phyloP scores from a whole-genome alignment of 2,113 vertebrate genomes.

The Phalacrocorax aristotelis region DNA sequence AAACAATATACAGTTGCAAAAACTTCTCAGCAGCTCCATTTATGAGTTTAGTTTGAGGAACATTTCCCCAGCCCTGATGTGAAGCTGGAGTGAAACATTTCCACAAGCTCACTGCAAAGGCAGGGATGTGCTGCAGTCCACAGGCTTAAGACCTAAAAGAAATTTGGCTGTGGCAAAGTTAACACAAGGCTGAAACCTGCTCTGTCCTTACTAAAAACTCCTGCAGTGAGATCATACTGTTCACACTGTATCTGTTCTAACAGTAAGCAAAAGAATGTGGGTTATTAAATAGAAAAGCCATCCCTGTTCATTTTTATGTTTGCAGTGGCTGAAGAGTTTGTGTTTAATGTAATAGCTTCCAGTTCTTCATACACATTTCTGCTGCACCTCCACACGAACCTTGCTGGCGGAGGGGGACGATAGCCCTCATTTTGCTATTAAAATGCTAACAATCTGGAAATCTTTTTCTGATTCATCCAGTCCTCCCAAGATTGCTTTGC shows the following conservation, averaged over 20 bases:
- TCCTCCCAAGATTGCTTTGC: conserved; percentile 26
- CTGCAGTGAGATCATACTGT: not conserved
- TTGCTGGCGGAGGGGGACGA: not conserved
- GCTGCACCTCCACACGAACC: not conserved
- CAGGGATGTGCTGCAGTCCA: not conserved
- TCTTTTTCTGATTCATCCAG: not conserved
- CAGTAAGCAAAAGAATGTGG: not conserved
- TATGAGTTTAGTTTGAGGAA: not conserved
- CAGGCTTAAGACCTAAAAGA: not conserved
- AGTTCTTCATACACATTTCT: not conserved
- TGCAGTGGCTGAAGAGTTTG: not conserved
- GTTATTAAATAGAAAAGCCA: not conserved
- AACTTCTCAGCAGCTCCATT: not conserved
- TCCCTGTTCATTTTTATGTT: not conserved
- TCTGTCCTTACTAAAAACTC: not conserved
- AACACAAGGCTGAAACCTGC: not conserved
- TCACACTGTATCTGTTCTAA: not conserved
- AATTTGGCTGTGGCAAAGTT: not conserved
- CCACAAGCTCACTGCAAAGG: not conserved
- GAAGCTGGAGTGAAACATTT: not conserved
- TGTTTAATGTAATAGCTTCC: not conserved
- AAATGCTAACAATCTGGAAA: conserved; percentile 11
- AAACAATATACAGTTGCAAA: not conserved
- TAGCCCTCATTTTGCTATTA: not conserved
- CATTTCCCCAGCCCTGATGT: not conserved